Base-by-base conservation (phyloP, 2,888 invertebrate species). In the Cheilosia soror region DNA sequence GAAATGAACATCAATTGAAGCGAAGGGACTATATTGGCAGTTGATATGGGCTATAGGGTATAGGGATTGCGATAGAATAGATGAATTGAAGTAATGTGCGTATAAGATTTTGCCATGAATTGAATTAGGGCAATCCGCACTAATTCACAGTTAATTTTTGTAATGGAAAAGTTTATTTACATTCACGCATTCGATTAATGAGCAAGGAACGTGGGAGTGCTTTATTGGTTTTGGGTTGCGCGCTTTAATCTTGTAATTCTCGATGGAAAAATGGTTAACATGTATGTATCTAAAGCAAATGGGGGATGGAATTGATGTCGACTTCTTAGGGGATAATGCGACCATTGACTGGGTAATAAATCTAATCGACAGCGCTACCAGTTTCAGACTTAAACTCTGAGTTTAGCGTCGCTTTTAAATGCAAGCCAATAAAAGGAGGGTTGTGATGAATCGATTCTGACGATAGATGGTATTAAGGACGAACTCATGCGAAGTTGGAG, bases 141-240 rank as follows among this genome's bases (percentile, higher is more conserved):
- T 90, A 90, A 90, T 90, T 90, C 89, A 89, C 90, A 90, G 90
- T 89, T 90, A 90, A 90, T 90, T 90, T 90, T 88, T 89, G 88
- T 90, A 90, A 90, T 90, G 90, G 90, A 90, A 90, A 90, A 90
- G 88, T 90, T 90, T 90, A 88, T 88, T 88, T 88, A 87, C 88
- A 81, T 80, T 75, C 15, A 3, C 68, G 69, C 75, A 66, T 57
- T 53, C 65, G 78, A 77, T 82, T 82, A 77, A 82, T 78, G 76
- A 57, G 47, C 29, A 20, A 20, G 31, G 20, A 29, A 29, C 25
- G 44, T 42, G 58, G 20, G 58, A 65, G 57, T 40, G 47, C 7
- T 73, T 63, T 53, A 63, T 53, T 63, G 40, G 29, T 49, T 37
- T 33, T 15, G 47, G 68, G 40, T 31, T 13, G 53, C 27, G 55